Evolutionary conservation across 2,113 vertebrate species (phyloP).

Genomic region (Ceyx melanurus): DNA sequence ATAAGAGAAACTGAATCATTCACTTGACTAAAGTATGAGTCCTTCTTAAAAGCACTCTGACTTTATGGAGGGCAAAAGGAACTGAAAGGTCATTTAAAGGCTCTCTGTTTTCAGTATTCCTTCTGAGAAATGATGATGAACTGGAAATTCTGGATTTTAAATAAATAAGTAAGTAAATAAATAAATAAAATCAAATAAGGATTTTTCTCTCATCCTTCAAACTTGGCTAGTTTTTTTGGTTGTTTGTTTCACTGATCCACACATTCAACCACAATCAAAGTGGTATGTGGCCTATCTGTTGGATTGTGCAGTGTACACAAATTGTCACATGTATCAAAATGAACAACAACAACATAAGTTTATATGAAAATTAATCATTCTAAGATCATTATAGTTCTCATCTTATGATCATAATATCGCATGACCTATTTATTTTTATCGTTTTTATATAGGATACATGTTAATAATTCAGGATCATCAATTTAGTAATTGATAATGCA

Average conservation of each 20-base stretch:
- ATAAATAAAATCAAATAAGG: background rate
- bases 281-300: background rate
- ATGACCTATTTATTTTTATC: background rate
- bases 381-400: background rate
- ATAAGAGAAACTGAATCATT: background rate
- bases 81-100: background rate
- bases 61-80: background rate
- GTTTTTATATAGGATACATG: background rate
- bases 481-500: background rate
- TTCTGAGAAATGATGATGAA: background rate
- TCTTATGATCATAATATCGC: background rate
- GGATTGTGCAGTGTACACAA: background rate
- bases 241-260: background rate
- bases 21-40: background rate
- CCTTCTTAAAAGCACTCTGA: background rate
- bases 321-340: background rate
- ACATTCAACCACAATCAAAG: background rate
- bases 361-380: background rate
- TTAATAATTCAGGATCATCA: background rate
- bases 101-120: background rate
- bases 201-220: background rate
- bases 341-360: background rate
- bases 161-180: too few relatives aligned
- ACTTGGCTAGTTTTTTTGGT: background rate
- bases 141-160: background rate